Evolutionary conservation across 2,888 invertebrate species (phyloP).

Genomic region (Coremacera marginata): DNA sequence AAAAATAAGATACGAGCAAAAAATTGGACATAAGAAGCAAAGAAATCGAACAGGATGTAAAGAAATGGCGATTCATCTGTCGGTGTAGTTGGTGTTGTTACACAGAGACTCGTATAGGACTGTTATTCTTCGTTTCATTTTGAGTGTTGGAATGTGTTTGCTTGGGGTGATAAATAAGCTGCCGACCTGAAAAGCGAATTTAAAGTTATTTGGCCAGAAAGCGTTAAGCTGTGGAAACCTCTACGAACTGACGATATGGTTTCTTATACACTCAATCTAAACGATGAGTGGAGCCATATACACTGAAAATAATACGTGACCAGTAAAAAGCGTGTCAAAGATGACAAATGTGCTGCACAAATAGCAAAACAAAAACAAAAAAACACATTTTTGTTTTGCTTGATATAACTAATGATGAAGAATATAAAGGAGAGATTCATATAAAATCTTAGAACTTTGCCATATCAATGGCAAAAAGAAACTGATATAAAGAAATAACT

Average conservation of each 20-base stretch:
- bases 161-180: conserved; percentile 13
- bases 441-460: too few species aligned
- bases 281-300: background rate
- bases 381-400: too few species aligned
- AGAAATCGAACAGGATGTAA: conserved; percentile 40
- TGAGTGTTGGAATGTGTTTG: conserved; percentile 1
- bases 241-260: conserved; percentile 22
- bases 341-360: background rate
- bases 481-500: too few species aligned
- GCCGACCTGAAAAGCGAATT: conserved; percentile 35
- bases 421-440: too few species aligned
- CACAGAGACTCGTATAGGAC: background rate
- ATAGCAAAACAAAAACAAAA: too few species aligned
- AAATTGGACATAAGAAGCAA: conserved; percentile 16
- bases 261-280: conserved; percentile 29
- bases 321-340: background rate
- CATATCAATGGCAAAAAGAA: too few species aligned
- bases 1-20: background rate
- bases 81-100: conserved; percentile 21
- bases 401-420: too few species aligned
- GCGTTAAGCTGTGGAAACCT: conserved; percentile 44
- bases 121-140: background rate
- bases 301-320: background rate
- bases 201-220: conserved; percentile 41
- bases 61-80: conserved; percentile 44